Evolutionary conservation across 23 tunicate genomes (phyloP), one percentile per base, ranked within the genome.

Genomic region (Trididemnum clinides): DNA sequence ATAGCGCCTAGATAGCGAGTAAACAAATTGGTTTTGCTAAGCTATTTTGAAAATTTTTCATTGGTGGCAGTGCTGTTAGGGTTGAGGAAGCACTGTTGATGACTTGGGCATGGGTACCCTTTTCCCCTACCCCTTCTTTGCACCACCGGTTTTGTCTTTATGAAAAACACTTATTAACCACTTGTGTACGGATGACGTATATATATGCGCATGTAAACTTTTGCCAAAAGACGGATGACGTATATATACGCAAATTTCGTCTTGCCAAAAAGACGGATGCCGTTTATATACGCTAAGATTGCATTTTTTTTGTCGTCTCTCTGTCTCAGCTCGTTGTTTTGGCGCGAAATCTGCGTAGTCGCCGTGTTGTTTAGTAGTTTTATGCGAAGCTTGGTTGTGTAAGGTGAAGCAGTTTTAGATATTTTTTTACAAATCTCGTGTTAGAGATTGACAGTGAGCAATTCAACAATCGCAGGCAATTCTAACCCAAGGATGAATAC

Each of bases 401-500:
- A 28, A 59, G 66, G 25, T 59, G 66, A 59, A 28, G 66, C 66
- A 59, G 66, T 59, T 59, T 28, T 59, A 59, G 66, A 59, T 59
- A 59, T 66, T 66, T 66, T 66, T 10, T 31, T 66, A 66, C 75
- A 66, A 66, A 66, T 66, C 37, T 66, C 75, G 75, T 66, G 75
- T 66, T 6, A 66, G 75, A 66, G 75, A 66, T 66, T 66, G 75
- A 66, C 75, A 66, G 75, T 66, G 75, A 66, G 75, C 75, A 66
- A 66, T 66, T 66, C 75, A 66, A 66, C 75, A 66, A 23, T 66
- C 75, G 75, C 37, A 66, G 75, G 75, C 75, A 66, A 66, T 66
- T 66, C 75, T 66, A 66, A 66, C 37, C 75, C 75, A 66, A 66
- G 75, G 75, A 66, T 66, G 75, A 66, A 66, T 66, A 32, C 37